Evolutionary conservation across 2,797 vertebrate genomes (phyloP), one percentile per base, ranked within the genome.

Genomic region (Micrastur ruficollis): DNA sequence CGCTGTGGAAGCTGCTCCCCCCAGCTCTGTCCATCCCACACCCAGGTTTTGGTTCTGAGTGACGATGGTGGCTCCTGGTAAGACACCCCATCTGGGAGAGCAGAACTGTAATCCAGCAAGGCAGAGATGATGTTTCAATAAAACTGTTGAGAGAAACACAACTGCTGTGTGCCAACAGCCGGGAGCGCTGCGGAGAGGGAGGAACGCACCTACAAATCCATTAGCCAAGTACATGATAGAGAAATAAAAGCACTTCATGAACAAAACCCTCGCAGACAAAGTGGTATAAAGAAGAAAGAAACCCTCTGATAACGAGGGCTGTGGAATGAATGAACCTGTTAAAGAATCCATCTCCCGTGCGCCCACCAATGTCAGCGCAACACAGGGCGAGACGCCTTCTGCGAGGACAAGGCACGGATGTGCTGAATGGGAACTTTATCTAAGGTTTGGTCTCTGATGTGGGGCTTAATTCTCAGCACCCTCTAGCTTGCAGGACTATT

Each of bases 341-440:
- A 32, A 36, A 50, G 76, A 61, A 70, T 29, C 62, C 56, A 56
- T 32, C 67, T 62, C 62, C 52, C 12, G 46, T 3, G 46, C 9
- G 4, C 12, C 71, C 61, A 5, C 18, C 12, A 27, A 19, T 49
- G 36, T 8, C 73, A 67, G 83, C 0, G 3, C 8, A 66, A 56
- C 1, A 4, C 21, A 11, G 0, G 18, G 32, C 0, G 40, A 71
- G 50, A 40, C 0, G 32, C 32, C 0, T 76, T 11, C 83, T 17
- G 59, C 0, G n/a, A 72, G 50, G 66, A 32, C 4, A 1, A 63
- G 52, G 67, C 46, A 8, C 11, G 0, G 5, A 2, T 0, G 11
- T 16, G 40, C 49, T 32, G 38, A 61, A 89, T 7, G n/a, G 66
- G 38, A 58, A 19, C n/a, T 27, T 90, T 61, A 85, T 78, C 83